A percentile compares a stretch with the other conserved stretches of the same genome.
phyloP scores from a whole-genome alignment of 2,888 invertebrate genomes.

The Acrobasis suavella region DNA sequence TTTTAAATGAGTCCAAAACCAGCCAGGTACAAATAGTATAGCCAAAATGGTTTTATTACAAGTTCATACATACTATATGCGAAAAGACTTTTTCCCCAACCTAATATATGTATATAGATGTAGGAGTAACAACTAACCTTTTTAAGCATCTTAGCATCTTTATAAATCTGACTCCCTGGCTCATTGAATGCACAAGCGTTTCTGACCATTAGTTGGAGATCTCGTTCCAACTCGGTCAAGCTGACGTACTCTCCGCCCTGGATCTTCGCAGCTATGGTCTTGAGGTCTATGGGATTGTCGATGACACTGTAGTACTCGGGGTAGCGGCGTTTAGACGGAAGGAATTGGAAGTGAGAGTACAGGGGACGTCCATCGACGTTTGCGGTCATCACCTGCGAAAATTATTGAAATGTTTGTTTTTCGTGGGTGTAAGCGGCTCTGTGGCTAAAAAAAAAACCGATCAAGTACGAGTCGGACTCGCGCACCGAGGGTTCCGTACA shows the following conservation, averaged over 20 bases:
- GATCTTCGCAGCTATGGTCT: constrained; percentile 95
- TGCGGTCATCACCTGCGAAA: constrained; percentile 88
- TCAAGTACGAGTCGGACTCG: too few species aligned
- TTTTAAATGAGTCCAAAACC: too few species aligned
- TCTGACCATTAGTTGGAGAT: constrained; percentile 93
- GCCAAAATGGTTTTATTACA: too few species aligned
- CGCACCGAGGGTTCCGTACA: too few species aligned
- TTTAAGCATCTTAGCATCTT: constrained; percentile 94
- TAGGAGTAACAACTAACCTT: constrained; percentile 82
- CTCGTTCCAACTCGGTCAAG: constrained; percentile 93
- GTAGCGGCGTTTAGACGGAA: constrained; percentile 95
- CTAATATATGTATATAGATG: too few species aligned
- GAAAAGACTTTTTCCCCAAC: too few species aligned
- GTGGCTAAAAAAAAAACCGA: too few species aligned
- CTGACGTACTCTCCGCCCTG: constrained; percentile 91
- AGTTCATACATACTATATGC: too few species aligned
- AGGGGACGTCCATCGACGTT: constrained; percentile 92
- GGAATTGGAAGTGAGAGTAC: constrained; percentile 93
- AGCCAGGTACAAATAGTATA: too few species aligned
- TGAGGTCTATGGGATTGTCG: constrained; percentile 96
- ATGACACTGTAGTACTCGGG: constrained; percentile 98
- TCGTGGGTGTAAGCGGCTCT: too few species aligned
- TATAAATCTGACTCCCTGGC: constrained; percentile 97
- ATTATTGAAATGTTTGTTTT: neutral
- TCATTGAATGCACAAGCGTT: constrained; percentile 99